Evolutionary conservation across 2,797 vertebrate species (phyloP).

Genomic region (Euthynnus affinis): DNA sequence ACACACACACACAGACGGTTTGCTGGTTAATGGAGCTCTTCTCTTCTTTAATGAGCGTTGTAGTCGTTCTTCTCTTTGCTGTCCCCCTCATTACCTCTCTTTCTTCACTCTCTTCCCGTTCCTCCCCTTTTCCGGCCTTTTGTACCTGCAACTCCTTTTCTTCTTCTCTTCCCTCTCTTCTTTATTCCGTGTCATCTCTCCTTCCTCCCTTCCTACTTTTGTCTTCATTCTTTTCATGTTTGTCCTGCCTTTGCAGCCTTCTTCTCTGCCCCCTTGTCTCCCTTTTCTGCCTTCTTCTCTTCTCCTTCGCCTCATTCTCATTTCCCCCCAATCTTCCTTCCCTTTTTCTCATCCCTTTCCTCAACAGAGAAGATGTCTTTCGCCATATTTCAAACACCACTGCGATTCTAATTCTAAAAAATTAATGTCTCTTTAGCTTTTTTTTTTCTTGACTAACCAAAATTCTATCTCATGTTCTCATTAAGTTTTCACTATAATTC

Average conservation of each 20-base stretch:
- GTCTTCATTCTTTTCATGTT: neutral
- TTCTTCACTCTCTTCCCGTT: conserved; percentile 43
- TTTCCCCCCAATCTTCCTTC: neutral
- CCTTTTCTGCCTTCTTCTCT: neutral
- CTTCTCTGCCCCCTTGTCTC: neutral
- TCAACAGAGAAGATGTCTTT: neutral
- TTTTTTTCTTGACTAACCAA: conserved; percentile 2
- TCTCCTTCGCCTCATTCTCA: neutral
- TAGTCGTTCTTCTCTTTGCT: conserved; percentile 73
- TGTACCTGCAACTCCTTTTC: conserved; percentile 39
- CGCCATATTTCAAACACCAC: neutral
- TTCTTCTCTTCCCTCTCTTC: conserved; percentile 4
- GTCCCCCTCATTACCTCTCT: conserved; percentile 76
- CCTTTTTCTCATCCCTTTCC: conserved; percentile 3
- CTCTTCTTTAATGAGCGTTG: conserved; percentile 82
- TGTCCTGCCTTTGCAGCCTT: neutral
- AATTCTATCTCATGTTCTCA: neutral
- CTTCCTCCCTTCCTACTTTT: neutral
- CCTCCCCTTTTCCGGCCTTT: conserved; percentile 43
- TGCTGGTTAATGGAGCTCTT: conserved; percentile 83
- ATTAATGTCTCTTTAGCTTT: neutral
- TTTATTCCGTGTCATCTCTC: conserved; percentile 21
- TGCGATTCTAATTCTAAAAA: conserved; percentile 12
- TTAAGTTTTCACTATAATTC: neutral
- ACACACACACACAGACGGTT: conserved; percentile 69